A percentile compares a stretch with the other conserved stretches of the same genome.
These are phyloP conservation scores for Colletes gigas DNA, from an alignment of 1,140 invertebrate species.

Conservation along the genomic window DNA sequence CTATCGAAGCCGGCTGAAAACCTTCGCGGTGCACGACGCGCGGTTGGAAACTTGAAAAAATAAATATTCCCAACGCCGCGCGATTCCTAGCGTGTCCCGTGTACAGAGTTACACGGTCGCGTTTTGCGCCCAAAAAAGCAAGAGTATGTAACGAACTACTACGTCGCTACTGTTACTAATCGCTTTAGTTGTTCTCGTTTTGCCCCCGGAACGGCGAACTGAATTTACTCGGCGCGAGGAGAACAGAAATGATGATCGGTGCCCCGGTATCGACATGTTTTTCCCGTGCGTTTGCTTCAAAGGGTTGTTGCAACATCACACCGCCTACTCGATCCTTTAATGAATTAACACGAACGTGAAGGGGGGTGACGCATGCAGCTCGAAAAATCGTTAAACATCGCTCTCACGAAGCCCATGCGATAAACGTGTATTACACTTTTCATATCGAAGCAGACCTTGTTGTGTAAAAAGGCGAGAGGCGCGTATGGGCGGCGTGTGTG, in stretches of 20 bases:
- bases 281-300: background rate
- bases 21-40: background rate
- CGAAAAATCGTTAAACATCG: slow-evolving; percentile 45
- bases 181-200: background rate
- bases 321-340: slow-evolving; percentile 32
- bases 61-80: background rate
- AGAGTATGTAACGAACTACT: background rate
- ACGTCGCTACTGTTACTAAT: background rate
- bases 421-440: slow-evolving; percentile 26
- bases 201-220: background rate
- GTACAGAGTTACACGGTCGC: background rate
- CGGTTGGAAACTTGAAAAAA: background rate
- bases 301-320: slow-evolving; percentile 26
- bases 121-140: background rate
- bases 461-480: slow-evolving; percentile 6
- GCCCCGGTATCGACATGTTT: background rate
- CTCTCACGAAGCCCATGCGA: slow-evolving; percentile 7
- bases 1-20: background rate
- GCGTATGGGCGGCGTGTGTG: background rate
- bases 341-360: slow-evolving; percentile 28
- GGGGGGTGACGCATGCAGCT: slow-evolving; percentile 10
- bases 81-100: no score
- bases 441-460: slow-evolving; percentile 11
- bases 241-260: background rate
- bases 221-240: background rate